A percentile compares a stretch with the other conserved stretches of the same genome.
These are phyloP conservation scores for Lycophotia porphyrea DNA, from an alignment of 2,888 invertebrate species.

Conservation along the genomic window DNA sequence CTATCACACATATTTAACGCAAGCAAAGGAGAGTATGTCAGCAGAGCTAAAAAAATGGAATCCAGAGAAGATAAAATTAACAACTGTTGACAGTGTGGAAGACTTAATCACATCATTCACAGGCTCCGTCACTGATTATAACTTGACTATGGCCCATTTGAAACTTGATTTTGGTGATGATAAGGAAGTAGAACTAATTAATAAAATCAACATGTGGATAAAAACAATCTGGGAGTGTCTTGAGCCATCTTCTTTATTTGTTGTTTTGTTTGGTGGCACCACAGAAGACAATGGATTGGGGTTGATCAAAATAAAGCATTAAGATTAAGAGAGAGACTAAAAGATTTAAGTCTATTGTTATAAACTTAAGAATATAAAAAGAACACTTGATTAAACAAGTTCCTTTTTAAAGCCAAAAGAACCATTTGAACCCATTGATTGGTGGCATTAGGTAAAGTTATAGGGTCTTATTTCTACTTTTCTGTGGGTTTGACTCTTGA, in stretches of 20 bases:
- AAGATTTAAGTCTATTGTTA: no score
- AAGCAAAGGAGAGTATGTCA: slow-evolving; percentile 84
- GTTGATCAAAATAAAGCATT: slow-evolving; percentile 84
- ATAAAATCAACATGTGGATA: slow-evolving; percentile 87
- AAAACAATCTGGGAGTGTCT: slow-evolving; percentile 88
- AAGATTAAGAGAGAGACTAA: no score
- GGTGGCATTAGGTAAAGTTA: neutral
- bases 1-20: slow-evolving; percentile 91
- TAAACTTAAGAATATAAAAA: no score
- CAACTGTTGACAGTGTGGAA: slow-evolving; percentile 87
- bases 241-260: slow-evolving; percentile 91
- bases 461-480: neutral
- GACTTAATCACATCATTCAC: slow-evolving; percentile 88
- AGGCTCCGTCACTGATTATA: slow-evolving; percentile 86
- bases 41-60: slow-evolving; percentile 86
- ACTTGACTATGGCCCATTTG: slow-evolving; percentile 92
- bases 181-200: slow-evolving; percentile 89
- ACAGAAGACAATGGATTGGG: slow-evolving; percentile 84
- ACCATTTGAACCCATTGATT: neutral
- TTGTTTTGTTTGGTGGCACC: slow-evolving; percentile 93
- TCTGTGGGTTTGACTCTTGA: neutral
- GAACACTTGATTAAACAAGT: no score
- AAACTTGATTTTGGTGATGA: slow-evolving; percentile 87
- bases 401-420: neutral
- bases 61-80: slow-evolving; percentile 88